Percentiles rank a stretch among this genome's conserved stretches.
phyloP scores from a whole-genome alignment of 2,888 invertebrate genomes.

The Mythimna vitellina region DNA sequence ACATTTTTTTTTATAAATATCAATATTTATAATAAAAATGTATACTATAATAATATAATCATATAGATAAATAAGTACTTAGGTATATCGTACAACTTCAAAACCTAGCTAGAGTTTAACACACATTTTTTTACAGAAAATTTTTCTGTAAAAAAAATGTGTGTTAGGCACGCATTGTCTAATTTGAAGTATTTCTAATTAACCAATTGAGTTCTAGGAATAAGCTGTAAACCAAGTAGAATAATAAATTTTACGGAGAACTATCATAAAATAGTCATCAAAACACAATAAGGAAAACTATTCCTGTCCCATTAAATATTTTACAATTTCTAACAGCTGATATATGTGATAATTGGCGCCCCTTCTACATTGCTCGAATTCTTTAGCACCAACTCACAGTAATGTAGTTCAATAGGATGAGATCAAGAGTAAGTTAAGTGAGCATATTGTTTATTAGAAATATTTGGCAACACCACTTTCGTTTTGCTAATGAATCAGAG shows the following conservation, averaged over 20 bases:
- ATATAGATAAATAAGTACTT: not conserved
- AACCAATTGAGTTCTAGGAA: not conserved
- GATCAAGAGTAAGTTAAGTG: conserved; percentile 52
- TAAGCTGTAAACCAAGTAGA: conserved; percentile 11
- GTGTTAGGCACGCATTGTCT: not conserved
- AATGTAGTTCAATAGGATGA: conserved; percentile 32
- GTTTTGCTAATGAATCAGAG: conserved; percentile 71
- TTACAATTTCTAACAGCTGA: conserved; percentile 44
- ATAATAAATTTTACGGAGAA: conserved; percentile 19
- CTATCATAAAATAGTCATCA: conserved; percentile 35
- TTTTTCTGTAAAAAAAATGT: too few species aligned
- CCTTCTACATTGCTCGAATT: conserved; percentile 48
- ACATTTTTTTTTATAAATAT: too few species aligned
- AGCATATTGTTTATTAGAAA: conserved; percentile 66
- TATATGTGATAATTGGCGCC: conserved; percentile 50
- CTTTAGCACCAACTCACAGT: conserved; percentile 53
- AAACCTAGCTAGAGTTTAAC: not conserved
- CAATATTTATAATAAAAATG: too few species aligned
- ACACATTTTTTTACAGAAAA: not conserved
- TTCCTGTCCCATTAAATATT: conserved; percentile 37
- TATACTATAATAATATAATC: too few species aligned
- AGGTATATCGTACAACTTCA: not conserved
- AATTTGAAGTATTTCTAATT: not conserved
- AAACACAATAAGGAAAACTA: conserved; percentile 53
- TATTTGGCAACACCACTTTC: conserved; percentile 69